Base-by-base conservation (phyloP, 2,797 vertebrate species). In the Brotula barbata region DNA sequence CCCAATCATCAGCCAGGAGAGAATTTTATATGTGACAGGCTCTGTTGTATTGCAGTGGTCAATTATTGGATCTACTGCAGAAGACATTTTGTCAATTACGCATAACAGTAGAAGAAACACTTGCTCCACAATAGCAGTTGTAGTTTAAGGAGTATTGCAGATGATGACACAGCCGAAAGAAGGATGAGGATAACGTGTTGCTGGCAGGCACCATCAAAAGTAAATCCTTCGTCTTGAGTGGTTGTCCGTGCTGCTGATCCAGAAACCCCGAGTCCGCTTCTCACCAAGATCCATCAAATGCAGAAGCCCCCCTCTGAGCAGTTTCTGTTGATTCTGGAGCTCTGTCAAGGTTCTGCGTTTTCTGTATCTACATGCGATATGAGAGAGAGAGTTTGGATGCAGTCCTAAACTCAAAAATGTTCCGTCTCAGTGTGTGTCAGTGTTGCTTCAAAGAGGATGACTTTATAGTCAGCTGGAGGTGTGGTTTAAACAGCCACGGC, bases 381-480 rank as follows among this genome's bases (percentile, higher is more conserved):
- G 25, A 28, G 4, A 28, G 4, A 28, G 25, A 28, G 8, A 28
- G 2, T 11, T 9, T 33, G 31, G 6, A 33, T 9, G 5, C 31
- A 9, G 16, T 7, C 6, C 2, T 34, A 25, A 28, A 36, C 21
- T 7, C 28, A 47, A 44, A 49, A 21, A 20, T 34, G 20, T 7
- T 15, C 45, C 4, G 48, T 31, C 39, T 20, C 7, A 13, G 19
- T 20, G 63, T 19, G 41, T 60, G 47, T 44, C 6, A 3, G 44
- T 1, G 14, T n/a, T 66, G 31, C 23, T 42, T 23, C 20, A 63
- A 40, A 56, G 17, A 53, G 78, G 69, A 73, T 49, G 59, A 41
- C 42, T 70, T 66, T 64, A 65, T 62, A 64, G 31, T 57, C 42
- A 65, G 66, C 60, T 48, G 78, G 82, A 86, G 87, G 85, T 74